Evolutionary conservation across 2,888 invertebrate species (phyloP).

Genomic region (Himalopsyche japonica): DNA sequence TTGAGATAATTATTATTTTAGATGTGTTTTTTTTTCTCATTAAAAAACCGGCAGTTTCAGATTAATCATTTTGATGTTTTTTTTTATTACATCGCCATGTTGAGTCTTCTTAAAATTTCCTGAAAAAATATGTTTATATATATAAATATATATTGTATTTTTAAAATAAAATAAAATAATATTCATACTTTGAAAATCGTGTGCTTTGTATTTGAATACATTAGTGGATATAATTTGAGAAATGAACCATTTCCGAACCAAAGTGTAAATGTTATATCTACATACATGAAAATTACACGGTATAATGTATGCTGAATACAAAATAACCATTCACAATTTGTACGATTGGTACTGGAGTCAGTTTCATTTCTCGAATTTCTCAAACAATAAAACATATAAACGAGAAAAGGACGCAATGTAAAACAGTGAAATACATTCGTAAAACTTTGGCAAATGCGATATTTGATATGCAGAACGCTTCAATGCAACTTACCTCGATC

Average conservation of each 20-base stretch:
- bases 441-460: slow-evolving; percentile 22
- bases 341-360: background rate
- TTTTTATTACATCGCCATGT: too few species aligned
- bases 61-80: too few species aligned
- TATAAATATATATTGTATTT: too few species aligned
- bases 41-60: too few species aligned
- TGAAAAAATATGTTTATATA: too few species aligned
- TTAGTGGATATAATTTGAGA: background rate
- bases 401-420: background rate
- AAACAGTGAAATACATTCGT: slow-evolving; percentile 22
- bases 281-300: background rate
- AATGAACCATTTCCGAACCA: background rate
- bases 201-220: background rate
- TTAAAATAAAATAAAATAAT: too few species aligned
- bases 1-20: too few species aligned
- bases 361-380: background rate
- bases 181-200: background rate
- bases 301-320: background rate
- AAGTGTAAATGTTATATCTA: background rate
- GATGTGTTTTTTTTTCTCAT: too few species aligned
- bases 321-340: background rate
- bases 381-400: background rate
- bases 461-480: slow-evolving; percentile 22
- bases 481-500: slow-evolving; percentile 12
- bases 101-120: too few species aligned